Base-by-base conservation (phyloP, 1,140 invertebrate species). In the Polyergus mexicanus region DNA sequence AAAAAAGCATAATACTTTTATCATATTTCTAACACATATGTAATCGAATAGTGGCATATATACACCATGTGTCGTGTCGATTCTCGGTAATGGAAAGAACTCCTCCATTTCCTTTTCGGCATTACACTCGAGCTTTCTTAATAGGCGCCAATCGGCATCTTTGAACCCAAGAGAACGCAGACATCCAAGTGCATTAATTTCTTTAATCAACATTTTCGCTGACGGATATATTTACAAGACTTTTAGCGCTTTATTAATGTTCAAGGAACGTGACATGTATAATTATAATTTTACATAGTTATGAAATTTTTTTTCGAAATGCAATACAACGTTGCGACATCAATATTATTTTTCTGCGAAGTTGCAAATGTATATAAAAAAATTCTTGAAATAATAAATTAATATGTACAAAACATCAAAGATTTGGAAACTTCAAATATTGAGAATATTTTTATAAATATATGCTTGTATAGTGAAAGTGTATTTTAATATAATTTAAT, bases 31-130 rank as follows among this genome's bases (percentile, higher is more conserved):
- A 16, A 58, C 74, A 32, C 13, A 56, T 78, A 69, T 72, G 78
- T 75, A 85, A 25, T 10, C 47, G 22, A 22, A 62, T 16, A 71
- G 62, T 62, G 38, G n/a, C 60, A 28, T 47, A 47, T 88, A 65
- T 80, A 87, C 87, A 84, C 60, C 78, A 89, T 68, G 66, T 75
- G 87, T 86, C 56, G 68, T 60, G 28, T 81, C 66, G 44, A 74
- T 89, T 71, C 77, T 86, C 86, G 71, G 72, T 90, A 90, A 90
- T 68, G 68, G 51, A 68, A 75, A 72, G 47, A 54, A 60, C 35
- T 35, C 78, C 58, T 62, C 41, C 54, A 41, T 88, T 85, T 89
- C 81, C 87, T 88, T 71, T 71, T 88, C 75, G 72, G 25, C 68
- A 38, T 1, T 41, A 41, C 60, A 22, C 54, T 83, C 32, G 38